Evolutionary conservation across 92 coral and sea anemone genomes (phyloP).

Genomic region (Epizoanthus stellaris): DNA sequence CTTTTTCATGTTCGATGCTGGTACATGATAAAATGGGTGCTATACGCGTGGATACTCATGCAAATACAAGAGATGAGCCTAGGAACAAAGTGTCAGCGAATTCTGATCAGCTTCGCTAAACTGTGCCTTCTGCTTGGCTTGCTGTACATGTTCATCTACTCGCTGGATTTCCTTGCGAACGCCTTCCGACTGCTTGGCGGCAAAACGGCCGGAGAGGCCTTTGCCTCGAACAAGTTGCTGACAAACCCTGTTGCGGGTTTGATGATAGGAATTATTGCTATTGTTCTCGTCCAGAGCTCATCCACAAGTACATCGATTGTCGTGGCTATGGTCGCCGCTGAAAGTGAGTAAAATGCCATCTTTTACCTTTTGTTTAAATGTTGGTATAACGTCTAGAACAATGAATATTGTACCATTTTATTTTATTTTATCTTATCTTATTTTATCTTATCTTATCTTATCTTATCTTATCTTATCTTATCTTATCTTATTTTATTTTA

Average conservation of each 20-base stretch:
- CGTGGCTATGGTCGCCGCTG: not conserved
- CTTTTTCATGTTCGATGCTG: too few species aligned
- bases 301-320: constrained; percentile 20
- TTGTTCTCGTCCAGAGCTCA: constrained; percentile 33
- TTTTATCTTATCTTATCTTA: too few species aligned
- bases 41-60: too few species aligned
- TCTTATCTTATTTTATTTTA: too few species aligned
- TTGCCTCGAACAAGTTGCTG: constrained; percentile 73
- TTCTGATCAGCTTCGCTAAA: constrained; percentile 52
- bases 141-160: constrained; percentile 94
- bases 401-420: too few species aligned
- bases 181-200: constrained; percentile 98
- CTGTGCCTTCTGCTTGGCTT: constrained; percentile 70
- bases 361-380: too few species aligned
- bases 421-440: too few species aligned
- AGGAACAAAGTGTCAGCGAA: constrained; percentile 74
- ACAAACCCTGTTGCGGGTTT: constrained; percentile 20
- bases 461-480: too few species aligned
- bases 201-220: constrained; percentile 97
- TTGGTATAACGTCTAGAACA: too few species aligned
- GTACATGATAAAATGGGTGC: too few species aligned
- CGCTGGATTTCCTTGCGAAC: constrained; percentile 91
- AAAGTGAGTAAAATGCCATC: not conserved
- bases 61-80: constrained; percentile 80
- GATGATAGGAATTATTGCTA: constrained; percentile 3